These are phyloP conservation scores for Eulithis testata DNA, from an alignment of 2,888 invertebrate genomes.

Conservation along the genomic window DNA sequence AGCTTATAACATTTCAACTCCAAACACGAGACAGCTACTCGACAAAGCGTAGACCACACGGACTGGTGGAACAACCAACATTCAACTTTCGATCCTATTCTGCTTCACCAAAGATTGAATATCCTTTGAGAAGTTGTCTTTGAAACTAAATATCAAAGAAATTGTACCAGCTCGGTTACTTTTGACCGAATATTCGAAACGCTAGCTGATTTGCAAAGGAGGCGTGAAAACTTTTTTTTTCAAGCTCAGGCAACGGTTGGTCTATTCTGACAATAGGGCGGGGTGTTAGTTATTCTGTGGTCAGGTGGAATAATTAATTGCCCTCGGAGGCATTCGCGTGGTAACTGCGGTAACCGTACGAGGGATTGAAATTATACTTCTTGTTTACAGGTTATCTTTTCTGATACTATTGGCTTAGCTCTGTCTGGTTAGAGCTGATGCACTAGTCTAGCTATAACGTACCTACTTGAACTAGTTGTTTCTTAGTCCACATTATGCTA, in stretches of 20 bases:
- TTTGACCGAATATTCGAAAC: constrained; percentile 46
- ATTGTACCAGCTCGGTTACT: constrained; percentile 44
- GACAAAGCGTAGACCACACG: constrained; percentile 44
- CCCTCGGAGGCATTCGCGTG: constrained; percentile 46
- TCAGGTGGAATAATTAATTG: constrained; percentile 68
- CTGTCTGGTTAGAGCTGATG: no score
- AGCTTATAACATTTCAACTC: constrained; percentile 42
- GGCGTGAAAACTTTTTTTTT: constrained; percentile 45
- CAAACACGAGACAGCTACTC: constrained; percentile 41
- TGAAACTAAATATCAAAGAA: constrained; percentile 49
- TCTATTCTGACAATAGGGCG: constrained; percentile 22
- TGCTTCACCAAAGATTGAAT: constrained; percentile 10
- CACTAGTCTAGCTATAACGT: no score
- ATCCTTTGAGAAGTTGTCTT: constrained; percentile 7
- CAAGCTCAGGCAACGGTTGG: constrained; percentile 18
- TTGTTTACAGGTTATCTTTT: constrained; percentile 12
- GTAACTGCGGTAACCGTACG: constrained; percentile 12
- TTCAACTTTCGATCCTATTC: constrained; percentile 21
- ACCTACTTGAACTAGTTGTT: no score
- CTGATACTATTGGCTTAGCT: neutral
- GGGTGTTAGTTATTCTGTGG: constrained; percentile 26
- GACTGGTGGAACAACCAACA: constrained; percentile 29
- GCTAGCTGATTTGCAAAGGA: constrained; percentile 51
- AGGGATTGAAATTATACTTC: constrained; percentile 14
- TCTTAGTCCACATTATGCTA: no score